A percentile compares a stretch with the other conserved stretches of the same genome.
phyloP scores from a whole-genome alignment of 92 coral and sea anemone species.

The Plumapathes pennacea region DNA sequence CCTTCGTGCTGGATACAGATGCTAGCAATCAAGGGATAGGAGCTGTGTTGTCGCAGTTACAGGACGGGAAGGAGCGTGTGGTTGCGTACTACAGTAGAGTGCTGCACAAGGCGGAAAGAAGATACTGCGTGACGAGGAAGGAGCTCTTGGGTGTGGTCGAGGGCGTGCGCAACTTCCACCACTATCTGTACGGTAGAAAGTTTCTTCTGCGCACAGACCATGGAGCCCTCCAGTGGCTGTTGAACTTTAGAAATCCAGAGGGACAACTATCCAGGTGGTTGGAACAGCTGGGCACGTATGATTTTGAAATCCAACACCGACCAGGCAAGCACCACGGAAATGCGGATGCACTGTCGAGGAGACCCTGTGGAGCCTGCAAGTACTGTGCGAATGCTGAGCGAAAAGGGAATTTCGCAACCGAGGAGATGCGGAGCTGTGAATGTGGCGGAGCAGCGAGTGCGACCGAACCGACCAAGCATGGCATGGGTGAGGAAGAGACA shows the following conservation, averaged over 20 bases:
- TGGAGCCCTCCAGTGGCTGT: conserved; percentile 8
- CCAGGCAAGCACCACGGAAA: conserved; percentile 11
- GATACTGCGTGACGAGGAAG: conserved; percentile 26
- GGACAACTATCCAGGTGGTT: conserved; percentile 27
- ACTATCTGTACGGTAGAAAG: neutral
- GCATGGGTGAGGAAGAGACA: no score
- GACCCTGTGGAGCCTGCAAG: conserved; percentile 8
- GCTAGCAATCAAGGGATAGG: conserved; percentile 2
- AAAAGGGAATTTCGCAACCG: no score
- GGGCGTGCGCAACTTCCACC: conserved; percentile 5
- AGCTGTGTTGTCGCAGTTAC: conserved; percentile 1
- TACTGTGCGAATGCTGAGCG: no score
- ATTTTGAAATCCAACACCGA: conserved; percentile 13
- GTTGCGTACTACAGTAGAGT: conserved; percentile 12
- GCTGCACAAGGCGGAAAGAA: conserved; percentile 6
- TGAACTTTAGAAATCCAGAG: conserved; percentile 8
- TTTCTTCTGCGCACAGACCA: conserved; percentile 8
- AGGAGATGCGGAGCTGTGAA: no score
- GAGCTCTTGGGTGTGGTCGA: conserved; percentile 17
- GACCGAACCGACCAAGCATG: no score
- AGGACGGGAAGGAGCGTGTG: conserved; percentile 6
- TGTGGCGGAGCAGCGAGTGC: no score
- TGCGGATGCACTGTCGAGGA: conserved; percentile 30
- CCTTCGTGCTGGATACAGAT: conserved; percentile 2
- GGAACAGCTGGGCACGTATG: neutral